Evolutionary conservation across 1,140 invertebrate species (phyloP).

Genomic region (Saxidomus purpurata): DNA sequence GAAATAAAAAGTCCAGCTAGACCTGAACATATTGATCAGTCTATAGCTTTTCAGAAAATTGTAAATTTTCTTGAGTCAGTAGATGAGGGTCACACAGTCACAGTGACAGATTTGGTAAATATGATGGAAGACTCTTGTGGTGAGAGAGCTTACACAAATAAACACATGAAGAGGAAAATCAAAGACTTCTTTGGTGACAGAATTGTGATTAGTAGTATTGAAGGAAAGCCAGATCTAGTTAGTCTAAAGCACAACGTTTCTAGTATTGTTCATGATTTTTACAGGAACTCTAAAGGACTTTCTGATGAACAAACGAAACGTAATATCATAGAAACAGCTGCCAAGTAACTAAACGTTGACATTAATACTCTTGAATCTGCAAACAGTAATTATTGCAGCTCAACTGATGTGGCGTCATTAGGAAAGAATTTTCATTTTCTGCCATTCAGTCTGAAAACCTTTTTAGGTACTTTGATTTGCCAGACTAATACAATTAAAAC

Average conservation of each 20-base stretch:
- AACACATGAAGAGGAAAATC: slow-evolving; percentile 61
- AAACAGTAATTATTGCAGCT: slow-evolving; percentile 11
- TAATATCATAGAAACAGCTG: slow-evolving; percentile 46
- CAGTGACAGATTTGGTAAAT: too few species aligned
- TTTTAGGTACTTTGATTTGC: slow-evolving; percentile 24
- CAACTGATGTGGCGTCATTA: not conserved
- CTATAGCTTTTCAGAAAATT: too few species aligned
- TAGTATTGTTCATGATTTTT: slow-evolving; percentile 52
- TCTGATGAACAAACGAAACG: too few species aligned
- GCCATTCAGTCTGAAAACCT: slow-evolving; percentile 29
- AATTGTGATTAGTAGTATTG: slow-evolving; percentile 42
- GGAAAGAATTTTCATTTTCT: slow-evolving; percentile 57
- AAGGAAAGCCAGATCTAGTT: slow-evolving; percentile 50
- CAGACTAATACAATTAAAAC: slow-evolving; percentile 19
- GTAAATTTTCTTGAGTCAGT: too few species aligned
- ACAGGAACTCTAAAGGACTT: slow-evolving; percentile 43
- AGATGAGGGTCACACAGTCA: too few species aligned
- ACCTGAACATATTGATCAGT: too few species aligned
- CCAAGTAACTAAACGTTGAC: slow-evolving; percentile 51
- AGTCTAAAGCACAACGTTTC: slow-evolving; percentile 37
- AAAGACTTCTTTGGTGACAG: slow-evolving; percentile 39
- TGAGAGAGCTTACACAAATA: slow-evolving; percentile 40
- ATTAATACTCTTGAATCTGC: too few species aligned
- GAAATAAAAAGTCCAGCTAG: too few species aligned
- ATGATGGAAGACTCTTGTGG: slow-evolving; percentile 23